Conservation (phyloP, 2,888 invertebrate species). For the Unio pictorum region DNA sequence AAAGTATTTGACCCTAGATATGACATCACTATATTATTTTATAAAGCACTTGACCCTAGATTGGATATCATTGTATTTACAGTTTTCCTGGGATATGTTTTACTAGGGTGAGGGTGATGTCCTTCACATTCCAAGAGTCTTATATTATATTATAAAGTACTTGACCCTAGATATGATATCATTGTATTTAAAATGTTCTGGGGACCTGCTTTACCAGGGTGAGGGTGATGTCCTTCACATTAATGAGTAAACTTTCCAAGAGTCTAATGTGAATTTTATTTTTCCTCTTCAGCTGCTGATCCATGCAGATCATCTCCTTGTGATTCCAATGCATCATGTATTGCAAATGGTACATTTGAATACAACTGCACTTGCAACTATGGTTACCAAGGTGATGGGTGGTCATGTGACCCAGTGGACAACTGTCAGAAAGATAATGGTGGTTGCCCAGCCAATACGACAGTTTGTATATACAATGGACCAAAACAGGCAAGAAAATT, state of each 20-base stretch:
- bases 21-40: too few relatives aligned
- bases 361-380: constrained; percentile 50
- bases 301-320: constrained; percentile 42
- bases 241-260: not conserved
- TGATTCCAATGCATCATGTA: constrained; percentile 48
- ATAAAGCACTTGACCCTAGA: too few relatives aligned
- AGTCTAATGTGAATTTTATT: not conserved
- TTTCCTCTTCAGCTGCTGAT: constrained; percentile 34
- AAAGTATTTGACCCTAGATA: too few relatives aligned
- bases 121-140: too few relatives aligned
- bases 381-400: constrained; percentile 60
- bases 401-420: constrained; percentile 54
- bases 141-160: too few relatives aligned
- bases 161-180: not conserved
- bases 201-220: not conserved
- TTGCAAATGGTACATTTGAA: constrained; percentile 20
- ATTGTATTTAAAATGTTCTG: not conserved
- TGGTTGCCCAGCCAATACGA: constrained; percentile 50
- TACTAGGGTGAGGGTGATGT: too few relatives aligned
- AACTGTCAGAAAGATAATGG: constrained; percentile 59
- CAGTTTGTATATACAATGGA: constrained; percentile 48
- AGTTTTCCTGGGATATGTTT: too few relatives aligned
- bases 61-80: too few relatives aligned
- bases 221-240: too few relatives aligned
- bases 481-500: constrained; percentile 52